Base-by-base conservation (phyloP, 2,113 vertebrate species). In the Nerophis ophidion region DNA sequence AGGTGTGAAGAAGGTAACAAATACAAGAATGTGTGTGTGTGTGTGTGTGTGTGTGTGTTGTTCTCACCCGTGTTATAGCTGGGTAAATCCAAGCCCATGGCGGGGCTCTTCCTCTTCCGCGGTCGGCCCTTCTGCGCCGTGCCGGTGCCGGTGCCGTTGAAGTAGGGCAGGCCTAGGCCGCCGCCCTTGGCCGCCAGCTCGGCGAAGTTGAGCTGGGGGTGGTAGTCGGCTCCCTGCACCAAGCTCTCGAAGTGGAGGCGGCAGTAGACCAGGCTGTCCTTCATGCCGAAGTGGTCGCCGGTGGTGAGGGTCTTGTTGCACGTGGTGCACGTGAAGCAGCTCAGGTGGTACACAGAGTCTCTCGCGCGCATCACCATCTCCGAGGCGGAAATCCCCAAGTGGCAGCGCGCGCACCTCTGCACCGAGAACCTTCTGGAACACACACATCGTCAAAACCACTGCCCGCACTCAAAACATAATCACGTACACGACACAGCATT, bases 371-470 rank as follows among this genome's bases (percentile, higher is more conserved):
- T 99, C 80, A 99, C 97, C 96, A 98, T 98, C 86, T 99, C 97
- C 5, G 96, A 97, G 76, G 97, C 95, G 17, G 97, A 98, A 74
- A 99, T 99, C 81, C 97, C 97, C 89, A 99, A 95, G 92, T 98
- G 96, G 92, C 97, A 99, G 90, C 97, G 96, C 87, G 97, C 95
- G 92, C 97, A 99, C 91, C 97, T 95, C 94, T 99, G 97, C 93
- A 98, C 95, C 80, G 96, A 98, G 93, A 99, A 99, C 94, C 96
- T 98, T 95, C 96, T 98, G 93, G 85, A 93, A 90, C 92, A 91
- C 76, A 91, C 66, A 66, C 17, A 72, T 19, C 50, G 83, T 90
- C 81, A 88, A 45, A n/a, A 58, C 2, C 0, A 12, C 3, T 6
- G 42, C 1, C 34, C 36, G 12, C 3, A n/a, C 5, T n/a, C 8